Evolutionary conservation across 2,797 vertebrate genomes (phyloP).

Genomic region (Xyrichtys novacula): DNA sequence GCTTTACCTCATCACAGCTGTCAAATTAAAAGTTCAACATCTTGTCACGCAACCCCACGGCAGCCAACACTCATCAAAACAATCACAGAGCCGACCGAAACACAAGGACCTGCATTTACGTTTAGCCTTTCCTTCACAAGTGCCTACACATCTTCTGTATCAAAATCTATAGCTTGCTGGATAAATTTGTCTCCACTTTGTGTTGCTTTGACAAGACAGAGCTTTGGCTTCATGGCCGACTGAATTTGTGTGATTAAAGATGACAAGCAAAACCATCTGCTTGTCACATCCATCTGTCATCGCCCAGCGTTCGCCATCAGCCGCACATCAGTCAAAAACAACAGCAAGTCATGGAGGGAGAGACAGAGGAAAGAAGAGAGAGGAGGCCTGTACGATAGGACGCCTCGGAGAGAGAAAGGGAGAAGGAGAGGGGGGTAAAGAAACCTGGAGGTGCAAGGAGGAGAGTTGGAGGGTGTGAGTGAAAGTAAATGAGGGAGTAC

Average conservation of each 20-base stretch:
- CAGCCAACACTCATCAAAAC: conserved; percentile 52
- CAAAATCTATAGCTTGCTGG: conserved; percentile 69
- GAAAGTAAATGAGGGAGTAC: conserved; percentile 59
- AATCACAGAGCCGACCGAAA: conserved; percentile 33
- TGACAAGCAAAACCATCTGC: conserved; percentile 91
- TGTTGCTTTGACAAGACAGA: conserved; percentile 88
- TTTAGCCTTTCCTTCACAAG: conserved; percentile 47
- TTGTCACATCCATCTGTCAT: conserved; percentile 91
- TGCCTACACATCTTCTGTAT: conserved; percentile 58
- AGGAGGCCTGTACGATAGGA: background rate
- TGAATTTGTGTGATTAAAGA: conserved; percentile 90
- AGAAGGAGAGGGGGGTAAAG: conserved; percentile 1
- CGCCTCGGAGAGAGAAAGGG: conserved; percentile 26
- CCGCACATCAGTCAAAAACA: conserved; percentile 86
- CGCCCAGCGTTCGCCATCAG: conserved; percentile 84
- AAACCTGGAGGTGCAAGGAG: conserved; percentile 35
- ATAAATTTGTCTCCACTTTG: conserved; percentile 88
- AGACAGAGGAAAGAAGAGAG: conserved; percentile 8
- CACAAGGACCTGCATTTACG: conserved; percentile 37
- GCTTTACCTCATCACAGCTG: conserved; percentile 32
- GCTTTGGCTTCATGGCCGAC: conserved; percentile 84
- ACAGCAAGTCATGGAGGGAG: conserved; percentile 60
- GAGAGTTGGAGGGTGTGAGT: conserved; percentile 49
- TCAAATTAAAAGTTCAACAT: conserved; percentile 61
- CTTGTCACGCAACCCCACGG: conserved; percentile 24